Conservation (phyloP, 2,888 invertebrate genomes). For the Baronia brevicornis region DNA sequence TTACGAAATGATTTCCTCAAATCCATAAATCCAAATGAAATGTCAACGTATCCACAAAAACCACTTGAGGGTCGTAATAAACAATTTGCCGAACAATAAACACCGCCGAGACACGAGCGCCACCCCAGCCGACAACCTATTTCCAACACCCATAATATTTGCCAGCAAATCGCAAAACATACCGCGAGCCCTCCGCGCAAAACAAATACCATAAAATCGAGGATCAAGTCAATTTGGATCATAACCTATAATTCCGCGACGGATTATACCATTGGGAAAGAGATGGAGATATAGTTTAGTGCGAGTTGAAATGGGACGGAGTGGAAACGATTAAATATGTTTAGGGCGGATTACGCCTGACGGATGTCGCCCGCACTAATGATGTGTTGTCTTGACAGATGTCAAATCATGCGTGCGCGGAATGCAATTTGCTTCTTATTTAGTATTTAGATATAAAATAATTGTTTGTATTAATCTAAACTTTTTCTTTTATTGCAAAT, state of each 20-base stretch:
- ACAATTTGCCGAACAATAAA: slow-evolving; percentile 23
- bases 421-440: background rate
- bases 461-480: too few species aligned
- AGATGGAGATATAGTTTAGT: slow-evolving; percentile 24
- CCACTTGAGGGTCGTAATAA: slow-evolving; percentile 18
- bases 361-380: slow-evolving; percentile 22
- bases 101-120: slow-evolving; percentile 10
- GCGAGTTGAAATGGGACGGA: slow-evolving; percentile 25
- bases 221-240: slow-evolving; percentile 15
- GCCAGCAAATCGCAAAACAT: too few species aligned
- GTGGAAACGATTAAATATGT: slow-evolving; percentile 28
- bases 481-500: too few species aligned
- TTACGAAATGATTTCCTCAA: slow-evolving; percentile 9
- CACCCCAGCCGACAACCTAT: slow-evolving; percentile 7
- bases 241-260: slow-evolving; percentile 31
- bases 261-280: slow-evolving; percentile 43
- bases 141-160: slow-evolving; percentile 4
- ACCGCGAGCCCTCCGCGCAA: too few species aligned
- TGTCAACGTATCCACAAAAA: slow-evolving; percentile 20
- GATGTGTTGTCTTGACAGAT: slow-evolving; percentile 59
- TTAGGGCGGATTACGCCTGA: slow-evolving; percentile 37
- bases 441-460: slow-evolving; percentile 1
- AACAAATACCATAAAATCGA: slow-evolving; percentile 7
- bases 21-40: slow-evolving; percentile 19
- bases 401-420: too few species aligned